A percentile compares a stretch with the other conserved stretches of the same genome.
These are phyloP conservation scores for Ditylenchus weischeri DNA, from an alignment of 2,888 invertebrate genomes.

Conservation along the genomic window DNA sequence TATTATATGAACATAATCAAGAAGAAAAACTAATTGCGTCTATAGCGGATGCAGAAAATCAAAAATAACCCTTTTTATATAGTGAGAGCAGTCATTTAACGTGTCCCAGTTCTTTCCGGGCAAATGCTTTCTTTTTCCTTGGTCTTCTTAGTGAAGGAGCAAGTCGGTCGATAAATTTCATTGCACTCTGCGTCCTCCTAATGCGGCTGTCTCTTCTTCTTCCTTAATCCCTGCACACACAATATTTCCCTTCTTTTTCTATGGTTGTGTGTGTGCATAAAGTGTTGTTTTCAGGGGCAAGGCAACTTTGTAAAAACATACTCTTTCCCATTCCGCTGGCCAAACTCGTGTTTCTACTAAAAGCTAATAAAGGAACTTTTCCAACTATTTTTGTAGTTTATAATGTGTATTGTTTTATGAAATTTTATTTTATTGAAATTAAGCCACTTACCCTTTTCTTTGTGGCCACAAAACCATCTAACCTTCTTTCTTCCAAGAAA, in stretches of 20 bases:
- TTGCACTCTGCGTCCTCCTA: background rate
- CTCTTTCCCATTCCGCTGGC: background rate
- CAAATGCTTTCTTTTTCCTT: background rate
- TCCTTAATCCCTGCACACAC: conserved; percentile 5
- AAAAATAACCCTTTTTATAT: background rate
- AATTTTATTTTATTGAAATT: too few species aligned
- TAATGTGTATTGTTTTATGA: too few species aligned
- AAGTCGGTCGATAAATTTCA: conserved; percentile 11
- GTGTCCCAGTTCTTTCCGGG: background rate
- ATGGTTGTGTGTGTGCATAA: too few species aligned
- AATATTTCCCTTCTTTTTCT: background rate
- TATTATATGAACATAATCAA: background rate
- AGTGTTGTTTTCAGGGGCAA: background rate
- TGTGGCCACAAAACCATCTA: too few species aligned
- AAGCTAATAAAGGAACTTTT: too few species aligned
- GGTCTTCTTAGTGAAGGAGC: background rate
- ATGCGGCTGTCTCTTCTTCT: background rate
- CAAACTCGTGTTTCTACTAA: conserved; percentile 4
- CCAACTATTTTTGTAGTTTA: too few species aligned
- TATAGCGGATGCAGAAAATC: background rate
- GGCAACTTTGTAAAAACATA: too few species aligned
- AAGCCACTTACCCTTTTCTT: too few species aligned
- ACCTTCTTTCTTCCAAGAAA: too few species aligned
- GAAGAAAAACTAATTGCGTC: background rate
- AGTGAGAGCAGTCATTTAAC: background rate